Evolutionary conservation across 1,140 invertebrate species (phyloP), one percentile per base, ranked within the genome.

Genomic region (Drosophila orena): DNA sequence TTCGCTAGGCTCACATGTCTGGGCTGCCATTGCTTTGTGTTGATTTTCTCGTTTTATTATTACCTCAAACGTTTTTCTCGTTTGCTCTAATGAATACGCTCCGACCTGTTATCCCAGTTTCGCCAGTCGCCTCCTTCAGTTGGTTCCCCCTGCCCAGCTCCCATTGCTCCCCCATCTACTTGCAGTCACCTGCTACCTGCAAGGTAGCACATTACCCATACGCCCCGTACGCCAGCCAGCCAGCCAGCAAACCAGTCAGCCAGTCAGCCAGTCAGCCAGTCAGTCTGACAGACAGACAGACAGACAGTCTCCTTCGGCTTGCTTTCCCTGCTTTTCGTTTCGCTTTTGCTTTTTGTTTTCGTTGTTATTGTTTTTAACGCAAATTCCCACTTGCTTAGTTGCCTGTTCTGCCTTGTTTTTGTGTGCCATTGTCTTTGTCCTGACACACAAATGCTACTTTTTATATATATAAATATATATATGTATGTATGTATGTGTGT

Each of bases 351-450:
- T 43, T 44, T 65, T 73, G 38, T 80, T 75, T 58, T 83, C 77
- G 54, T 71, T 88, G 65, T 88, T 89, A 79, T 88, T 89, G 84
- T 89, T 79, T 86, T 89, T 65, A 89, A 79, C 85, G 80, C 69
- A 79, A 88, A 89, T 89, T 88, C 84, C 84, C 84, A 88, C 84
- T 88, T 84, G 84, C 76, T 88, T 80, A 89, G 84, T 77, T 89
- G 79, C 62, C 79, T 66, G 56, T 54, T 22, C 55, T 75, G 55
- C 57, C 42, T 60, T 74, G 42, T 75, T 79, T 74, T 85, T 72
- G 66, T 84, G 64, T 60, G 79, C 70, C 74, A 66, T 59, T 81
- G 75, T 62, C 76, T 88, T 79, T 88, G 62, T 71, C 44, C 30
- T 52, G 46, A 43, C 64, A 75, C 62, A 69, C 47, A 56, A 68